Conservation (phyloP, 2,113 vertebrate genomes). For the Bubo scandiacus region DNA sequence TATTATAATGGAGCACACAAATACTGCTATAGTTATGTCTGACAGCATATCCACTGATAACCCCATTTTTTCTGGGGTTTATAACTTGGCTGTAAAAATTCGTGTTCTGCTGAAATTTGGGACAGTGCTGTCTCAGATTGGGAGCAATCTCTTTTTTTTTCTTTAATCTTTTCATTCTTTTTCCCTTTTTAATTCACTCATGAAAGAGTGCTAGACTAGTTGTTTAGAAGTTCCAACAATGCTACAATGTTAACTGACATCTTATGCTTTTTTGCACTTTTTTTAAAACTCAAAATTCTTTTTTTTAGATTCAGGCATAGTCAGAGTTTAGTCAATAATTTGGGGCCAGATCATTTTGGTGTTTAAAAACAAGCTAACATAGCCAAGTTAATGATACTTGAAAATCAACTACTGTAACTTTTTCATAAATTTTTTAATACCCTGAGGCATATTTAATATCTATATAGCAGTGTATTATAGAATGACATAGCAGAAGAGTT, state of each 20-base stretch:
- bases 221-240: conserved; percentile 37
- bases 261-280: conserved; percentile 67
- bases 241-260: background rate
- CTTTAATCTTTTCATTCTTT: background rate
- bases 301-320: background rate
- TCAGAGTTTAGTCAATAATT: background rate
- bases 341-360: conserved; percentile 26
- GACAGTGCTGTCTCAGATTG: conserved; percentile 63
- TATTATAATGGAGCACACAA: conserved; percentile 38
- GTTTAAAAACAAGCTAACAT: conserved; percentile 34
- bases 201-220: background rate
- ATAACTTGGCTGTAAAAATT: conserved; percentile 59
- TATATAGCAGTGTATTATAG: conserved; percentile 31
- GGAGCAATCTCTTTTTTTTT: conserved; percentile 41
- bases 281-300: background rate
- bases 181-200: conserved; percentile 26
- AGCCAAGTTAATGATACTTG: conserved; percentile 54
- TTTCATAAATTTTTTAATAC: conserved; percentile 54
- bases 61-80: conserved; percentile 68
- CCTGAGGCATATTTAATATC: conserved; percentile 45
- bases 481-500: conserved; percentile 44
- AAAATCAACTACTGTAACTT: conserved; percentile 55
- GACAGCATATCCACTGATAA: background rate
- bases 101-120: conserved; percentile 67
- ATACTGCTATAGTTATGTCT: conserved; percentile 20